Conservation (phyloP, 2,888 invertebrate species). For the Acrobasis consociella region DNA sequence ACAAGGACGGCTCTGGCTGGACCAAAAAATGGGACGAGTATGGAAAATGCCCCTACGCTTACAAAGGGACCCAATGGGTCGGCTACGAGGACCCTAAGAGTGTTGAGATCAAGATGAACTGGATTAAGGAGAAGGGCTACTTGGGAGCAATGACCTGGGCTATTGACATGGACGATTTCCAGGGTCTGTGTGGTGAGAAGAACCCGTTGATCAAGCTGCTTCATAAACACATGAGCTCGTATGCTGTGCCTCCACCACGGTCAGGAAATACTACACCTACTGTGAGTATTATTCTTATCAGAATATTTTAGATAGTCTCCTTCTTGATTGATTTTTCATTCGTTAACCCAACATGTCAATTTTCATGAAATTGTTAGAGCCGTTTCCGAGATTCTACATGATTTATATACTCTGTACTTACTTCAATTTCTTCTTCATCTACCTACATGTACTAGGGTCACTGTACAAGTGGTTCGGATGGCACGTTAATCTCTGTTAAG, state of each 20-base stretch:
- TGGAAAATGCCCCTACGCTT: constrained; percentile 93
- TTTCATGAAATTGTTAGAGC: too few species aligned
- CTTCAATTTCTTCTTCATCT: too few species aligned
- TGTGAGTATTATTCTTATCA: constrained; percentile 67
- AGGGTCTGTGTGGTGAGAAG: constrained; percentile 89
- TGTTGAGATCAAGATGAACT: constrained; percentile 94
- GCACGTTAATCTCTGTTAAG: too few species aligned
- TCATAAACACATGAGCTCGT: constrained; percentile 87
- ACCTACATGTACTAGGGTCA: too few species aligned
- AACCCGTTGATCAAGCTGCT: constrained; percentile 90
- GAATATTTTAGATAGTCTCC: too few species aligned
- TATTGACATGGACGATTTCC: constrained; percentile 95
- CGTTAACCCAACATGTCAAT: too few species aligned
- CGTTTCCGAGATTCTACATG: too few species aligned
- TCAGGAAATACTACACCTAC: constrained; percentile 85
- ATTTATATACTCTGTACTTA: too few species aligned
- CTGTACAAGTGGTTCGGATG: too few species aligned
- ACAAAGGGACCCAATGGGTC: constrained; percentile 94
- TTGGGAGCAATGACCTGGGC: constrained; percentile 97
- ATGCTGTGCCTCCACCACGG: constrained; percentile 86
- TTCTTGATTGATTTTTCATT: too few species aligned
- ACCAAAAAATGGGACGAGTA: constrained; percentile 91
- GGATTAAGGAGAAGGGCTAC: constrained; percentile 89
- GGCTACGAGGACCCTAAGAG: constrained; percentile 93
- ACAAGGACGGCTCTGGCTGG: constrained; percentile 88